Evolutionary conservation across 92 coral and sea anemone genomes (phyloP).

Genomic region (Palythoa grandiflora): DNA sequence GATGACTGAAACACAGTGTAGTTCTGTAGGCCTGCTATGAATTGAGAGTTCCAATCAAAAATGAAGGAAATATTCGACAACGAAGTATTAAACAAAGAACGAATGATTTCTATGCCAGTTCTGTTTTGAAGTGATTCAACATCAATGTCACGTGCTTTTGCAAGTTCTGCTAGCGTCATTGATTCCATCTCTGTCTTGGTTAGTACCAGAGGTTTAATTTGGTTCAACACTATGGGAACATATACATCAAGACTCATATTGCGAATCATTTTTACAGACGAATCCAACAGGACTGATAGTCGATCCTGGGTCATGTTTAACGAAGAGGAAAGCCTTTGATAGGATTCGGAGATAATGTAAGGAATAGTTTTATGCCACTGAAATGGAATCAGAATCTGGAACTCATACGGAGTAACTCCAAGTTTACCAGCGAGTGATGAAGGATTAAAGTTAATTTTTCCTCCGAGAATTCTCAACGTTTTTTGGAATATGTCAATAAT

Average conservation of each 20-base stretch:
- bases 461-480: conserved; percentile 51
- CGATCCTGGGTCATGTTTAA: conserved; percentile 59
- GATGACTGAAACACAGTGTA: conserved; percentile 61
- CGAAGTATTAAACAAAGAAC: conserved; percentile 48
- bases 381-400: conserved; percentile 63
- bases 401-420: conserved; percentile 55
- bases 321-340: conserved; percentile 40
- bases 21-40: conserved; percentile 49
- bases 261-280: conserved; percentile 32
- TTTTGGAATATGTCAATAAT: conserved; percentile 66
- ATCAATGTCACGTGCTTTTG: conserved; percentile 40
- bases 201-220: conserved; percentile 12
- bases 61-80: conserved; percentile 63
- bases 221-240: conserved; percentile 15
- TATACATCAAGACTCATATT: conserved; percentile 60
- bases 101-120: conserved; percentile 54
- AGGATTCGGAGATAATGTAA: conserved; percentile 64
- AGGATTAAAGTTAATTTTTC: conserved; percentile 51
- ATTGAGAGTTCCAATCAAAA: conserved; percentile 65
- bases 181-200: conserved; percentile 44
- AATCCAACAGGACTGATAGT: conserved; percentile 60
- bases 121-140: conserved; percentile 46
- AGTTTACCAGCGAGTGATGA: conserved; percentile 51
- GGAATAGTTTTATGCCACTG: conserved; percentile 69
- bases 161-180: conserved; percentile 39